Conservation (phyloP, 2,888 invertebrate genomes). For the Herminia tarsipennalis region DNA sequence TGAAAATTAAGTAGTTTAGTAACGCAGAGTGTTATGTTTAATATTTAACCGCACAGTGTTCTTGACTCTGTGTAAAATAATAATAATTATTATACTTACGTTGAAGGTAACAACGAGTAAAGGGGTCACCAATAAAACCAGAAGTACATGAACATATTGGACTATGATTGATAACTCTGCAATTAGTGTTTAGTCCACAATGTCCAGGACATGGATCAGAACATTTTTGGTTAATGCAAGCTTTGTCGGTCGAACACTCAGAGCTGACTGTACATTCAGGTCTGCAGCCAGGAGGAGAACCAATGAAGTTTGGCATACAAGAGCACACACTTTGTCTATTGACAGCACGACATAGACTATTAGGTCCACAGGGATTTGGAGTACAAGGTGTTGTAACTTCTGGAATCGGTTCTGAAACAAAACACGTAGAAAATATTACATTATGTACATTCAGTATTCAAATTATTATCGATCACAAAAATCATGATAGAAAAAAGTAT, state of each 20-base stretch:
- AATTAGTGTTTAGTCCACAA: slow-evolving; percentile 89
- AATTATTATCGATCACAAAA: slow-evolving; percentile 4
- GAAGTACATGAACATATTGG: slow-evolving; percentile 90
- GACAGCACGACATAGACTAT: slow-evolving; percentile 89
- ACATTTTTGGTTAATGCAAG: slow-evolving; percentile 92
- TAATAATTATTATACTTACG: slow-evolving; percentile 61
- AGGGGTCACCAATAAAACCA: slow-evolving; percentile 89
- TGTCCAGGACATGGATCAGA: slow-evolving; percentile 90
- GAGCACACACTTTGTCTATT: slow-evolving; percentile 91
- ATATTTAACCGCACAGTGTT: background rate
- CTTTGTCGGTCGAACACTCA: slow-evolving; percentile 89
- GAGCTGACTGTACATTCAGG: slow-evolving; percentile 92
- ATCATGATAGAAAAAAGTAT: slow-evolving; percentile 5
- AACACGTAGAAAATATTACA: too few species aligned
- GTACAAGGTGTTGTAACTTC: slow-evolving; percentile 86
- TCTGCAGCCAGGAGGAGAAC: slow-evolving; percentile 91
- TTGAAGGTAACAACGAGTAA: slow-evolving; percentile 86
- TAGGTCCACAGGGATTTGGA: slow-evolving; percentile 91
- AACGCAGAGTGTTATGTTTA: too few species aligned
- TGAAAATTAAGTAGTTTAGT: too few species aligned
- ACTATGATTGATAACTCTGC: slow-evolving; percentile 91
- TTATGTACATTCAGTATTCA: too few species aligned
- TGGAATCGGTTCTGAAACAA: slow-evolving; percentile 63
- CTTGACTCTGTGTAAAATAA: background rate
- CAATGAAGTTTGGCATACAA: slow-evolving; percentile 89